These are phyloP conservation scores for Mastomys natalensis DNA, from an alignment of 2,113 vertebrate species.

Conservation along the genomic window DNA sequence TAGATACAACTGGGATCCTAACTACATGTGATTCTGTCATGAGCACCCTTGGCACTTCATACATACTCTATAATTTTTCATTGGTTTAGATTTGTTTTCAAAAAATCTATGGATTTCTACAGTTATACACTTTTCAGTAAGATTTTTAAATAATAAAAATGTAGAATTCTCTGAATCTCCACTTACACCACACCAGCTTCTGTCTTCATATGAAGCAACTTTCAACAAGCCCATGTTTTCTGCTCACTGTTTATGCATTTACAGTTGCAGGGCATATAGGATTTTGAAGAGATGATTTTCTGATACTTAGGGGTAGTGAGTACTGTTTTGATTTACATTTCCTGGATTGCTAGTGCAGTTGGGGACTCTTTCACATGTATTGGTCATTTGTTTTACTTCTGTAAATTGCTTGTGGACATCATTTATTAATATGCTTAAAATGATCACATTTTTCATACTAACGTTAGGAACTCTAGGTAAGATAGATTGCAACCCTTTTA, in stretches of 20 bases:
- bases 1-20: not conserved
- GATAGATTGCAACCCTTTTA: not conserved
- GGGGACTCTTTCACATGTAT: not conserved
- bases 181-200: not conserved
- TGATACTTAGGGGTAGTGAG: not conserved
- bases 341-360: not conserved
- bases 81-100: not conserved
- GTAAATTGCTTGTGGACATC: not conserved
- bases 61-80: not conserved
- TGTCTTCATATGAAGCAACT: not conserved
- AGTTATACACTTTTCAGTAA: not conserved
- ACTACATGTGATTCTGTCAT: not conserved
- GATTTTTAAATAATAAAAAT: not conserved
- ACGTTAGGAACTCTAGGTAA: not conserved
- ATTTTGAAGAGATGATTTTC: not conserved
- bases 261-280: no score
- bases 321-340: not conserved
- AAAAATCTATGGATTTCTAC: not conserved
- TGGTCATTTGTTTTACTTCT: not conserved
- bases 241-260: not conserved
- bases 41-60: not conserved
- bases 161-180: not conserved
- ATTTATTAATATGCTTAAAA: not conserved
- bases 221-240: not conserved
- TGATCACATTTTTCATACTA: not conserved